Evolutionary conservation across 2,113 vertebrate genomes (phyloP).

Genomic region (Cololabis saira): DNA sequence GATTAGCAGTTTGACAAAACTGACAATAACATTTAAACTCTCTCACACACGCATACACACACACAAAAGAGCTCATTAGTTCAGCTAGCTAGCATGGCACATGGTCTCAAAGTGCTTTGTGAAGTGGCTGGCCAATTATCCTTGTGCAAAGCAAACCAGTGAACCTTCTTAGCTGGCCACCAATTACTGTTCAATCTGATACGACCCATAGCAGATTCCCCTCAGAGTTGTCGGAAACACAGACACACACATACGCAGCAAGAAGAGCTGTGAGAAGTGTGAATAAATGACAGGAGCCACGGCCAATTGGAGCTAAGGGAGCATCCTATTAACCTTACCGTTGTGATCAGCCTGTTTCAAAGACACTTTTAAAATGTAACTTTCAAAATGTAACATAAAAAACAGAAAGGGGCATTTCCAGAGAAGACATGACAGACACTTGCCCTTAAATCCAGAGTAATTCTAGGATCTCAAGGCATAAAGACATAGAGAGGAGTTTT

Average conservation of each 20-base stretch:
- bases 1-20: conserved; percentile 38
- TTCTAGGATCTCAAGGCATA: conserved; percentile 38
- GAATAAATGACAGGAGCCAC: conserved; percentile 53
- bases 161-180: conserved; percentile 75
- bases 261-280: conserved; percentile 29
- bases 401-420: too few relatives aligned
- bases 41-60: conserved; percentile 9
- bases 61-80: conserved; percentile 71
- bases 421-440: conserved; percentile 9
- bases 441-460: conserved; percentile 49
- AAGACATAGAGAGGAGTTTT: conserved; percentile 8
- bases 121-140: conserved; percentile 76
- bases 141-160: conserved; percentile 73
- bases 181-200: conserved; percentile 79
- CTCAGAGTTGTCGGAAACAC: conserved; percentile 34
- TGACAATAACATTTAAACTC: conserved; percentile 42
- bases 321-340: conserved; percentile 50
- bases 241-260: conserved; percentile 20
- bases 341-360: conserved; percentile 37
- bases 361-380: too few relatives aligned
- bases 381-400: too few relatives aligned
- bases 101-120: conserved; percentile 69
- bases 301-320: conserved; percentile 46
- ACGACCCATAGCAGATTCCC: conserved; percentile 61
- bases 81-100: conserved; percentile 71